Conservation (phyloP, 2,888 invertebrate species). For the Gibbula magus region DNA sequence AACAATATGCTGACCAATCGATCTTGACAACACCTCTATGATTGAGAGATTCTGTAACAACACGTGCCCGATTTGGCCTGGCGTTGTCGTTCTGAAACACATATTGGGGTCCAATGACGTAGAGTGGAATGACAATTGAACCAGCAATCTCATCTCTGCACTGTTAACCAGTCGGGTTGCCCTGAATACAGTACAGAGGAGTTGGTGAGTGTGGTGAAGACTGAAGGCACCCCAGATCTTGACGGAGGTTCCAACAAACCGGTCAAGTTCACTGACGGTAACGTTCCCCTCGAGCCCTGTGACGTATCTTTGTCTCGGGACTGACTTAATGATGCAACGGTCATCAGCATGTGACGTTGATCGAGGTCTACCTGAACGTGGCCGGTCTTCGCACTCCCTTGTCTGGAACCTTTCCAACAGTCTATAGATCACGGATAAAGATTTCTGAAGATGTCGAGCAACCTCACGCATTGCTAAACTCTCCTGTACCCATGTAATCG, state of each 20-base stretch:
- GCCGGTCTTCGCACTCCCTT: too few species aligned
- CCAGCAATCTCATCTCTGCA: conserved; percentile 10
- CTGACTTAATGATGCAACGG: too few species aligned
- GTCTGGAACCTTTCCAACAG: too few species aligned
- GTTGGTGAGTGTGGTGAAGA: conserved; percentile 17
- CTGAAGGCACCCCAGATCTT: conserved; percentile 15
- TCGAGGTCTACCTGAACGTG: too few species aligned
- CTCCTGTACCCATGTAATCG: too few species aligned
- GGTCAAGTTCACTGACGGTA: not conserved
- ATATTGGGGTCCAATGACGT: not conserved
- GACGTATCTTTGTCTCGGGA: too few species aligned
- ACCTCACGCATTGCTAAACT: too few species aligned
- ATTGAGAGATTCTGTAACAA: not conserved
- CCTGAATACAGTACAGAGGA: not conserved
- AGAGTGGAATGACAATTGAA: not conserved
- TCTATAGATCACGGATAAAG: too few species aligned
- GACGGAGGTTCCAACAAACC: conserved; percentile 1
- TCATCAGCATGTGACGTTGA: too few species aligned
- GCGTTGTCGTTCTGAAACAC: not conserved
- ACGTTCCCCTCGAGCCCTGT: too few species aligned
- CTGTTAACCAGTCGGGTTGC: not conserved
- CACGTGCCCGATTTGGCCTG: not conserved
- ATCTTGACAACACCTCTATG: not conserved
- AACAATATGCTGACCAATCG: not conserved
- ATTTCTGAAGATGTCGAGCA: too few species aligned